Conservation (phyloP, 2,888 invertebrate species). For the Doris montereyensis region DNA sequence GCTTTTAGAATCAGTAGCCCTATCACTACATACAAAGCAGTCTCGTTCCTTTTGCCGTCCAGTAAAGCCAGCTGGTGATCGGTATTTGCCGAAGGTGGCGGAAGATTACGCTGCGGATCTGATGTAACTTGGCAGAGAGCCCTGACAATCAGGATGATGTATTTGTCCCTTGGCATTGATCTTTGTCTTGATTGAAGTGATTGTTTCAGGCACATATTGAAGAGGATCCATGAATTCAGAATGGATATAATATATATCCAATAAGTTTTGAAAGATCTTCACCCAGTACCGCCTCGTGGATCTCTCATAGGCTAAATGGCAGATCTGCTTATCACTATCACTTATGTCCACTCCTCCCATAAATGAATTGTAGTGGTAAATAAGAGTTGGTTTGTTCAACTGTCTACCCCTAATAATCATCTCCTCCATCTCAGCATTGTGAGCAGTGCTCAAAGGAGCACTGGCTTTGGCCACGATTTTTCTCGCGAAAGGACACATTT, state of each 20-base stretch:
- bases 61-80: slow-evolving; percentile 5
- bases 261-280: slow-evolving; percentile 25
- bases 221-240: slow-evolving; percentile 18
- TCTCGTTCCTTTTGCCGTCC: slow-evolving; percentile 28
- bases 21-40: slow-evolving; percentile 29
- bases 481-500: slow-evolving; percentile 12
- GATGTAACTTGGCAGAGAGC: not conserved
- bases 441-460: slow-evolving; percentile 18
- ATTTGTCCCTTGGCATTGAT: not conserved
- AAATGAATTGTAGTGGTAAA: slow-evolving; percentile 26
- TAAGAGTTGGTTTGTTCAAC: not conserved
- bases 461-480: slow-evolving; percentile 23
- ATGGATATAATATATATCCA: slow-evolving; percentile 24
- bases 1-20: not conserved
- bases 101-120: not conserved
- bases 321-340: slow-evolving; percentile 33
- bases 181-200: not conserved
- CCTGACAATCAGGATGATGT: not conserved
- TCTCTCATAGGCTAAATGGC: slow-evolving; percentile 21
- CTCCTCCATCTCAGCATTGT: not conserved
- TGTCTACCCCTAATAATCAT: not conserved
- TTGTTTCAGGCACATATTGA: not conserved
- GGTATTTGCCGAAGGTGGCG: not conserved
- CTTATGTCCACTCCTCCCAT: slow-evolving; percentile 36
- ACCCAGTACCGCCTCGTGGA: slow-evolving; percentile 32